Evolutionary conservation across 2,888 invertebrate species (phyloP).

Genomic region (Plemyria rubiginata): DNA sequence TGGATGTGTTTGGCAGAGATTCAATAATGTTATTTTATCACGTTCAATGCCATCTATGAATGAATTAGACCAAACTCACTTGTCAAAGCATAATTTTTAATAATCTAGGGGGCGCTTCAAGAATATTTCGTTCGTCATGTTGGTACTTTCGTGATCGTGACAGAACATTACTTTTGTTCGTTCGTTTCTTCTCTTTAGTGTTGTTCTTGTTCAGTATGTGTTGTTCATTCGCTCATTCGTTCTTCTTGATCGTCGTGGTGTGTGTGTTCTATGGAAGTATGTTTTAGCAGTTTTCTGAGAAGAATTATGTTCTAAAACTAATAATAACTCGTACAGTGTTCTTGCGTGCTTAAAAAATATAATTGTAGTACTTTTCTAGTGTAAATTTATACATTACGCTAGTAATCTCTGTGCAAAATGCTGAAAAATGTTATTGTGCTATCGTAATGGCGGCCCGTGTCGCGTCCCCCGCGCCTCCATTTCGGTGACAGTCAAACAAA

Average conservation of each 20-base stretch:
- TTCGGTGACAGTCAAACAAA: conserved; percentile 85
- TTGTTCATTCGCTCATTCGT: conserved; percentile 30
- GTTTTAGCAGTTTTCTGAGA: conserved; percentile 46
- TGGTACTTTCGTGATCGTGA: conserved; percentile 62
- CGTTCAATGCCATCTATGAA: no score
- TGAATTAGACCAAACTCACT: no score
- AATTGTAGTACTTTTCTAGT: conserved; percentile 31
- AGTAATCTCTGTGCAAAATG: conserved; percentile 60
- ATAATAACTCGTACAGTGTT: conserved; percentile 27
- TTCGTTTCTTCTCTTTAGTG: not conserved
- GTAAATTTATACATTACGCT: conserved; percentile 32
- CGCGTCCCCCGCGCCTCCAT: conserved; percentile 88
- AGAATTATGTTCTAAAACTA: conserved; percentile 4
- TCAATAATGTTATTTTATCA: no score
- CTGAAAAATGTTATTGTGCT: conserved; percentile 83
- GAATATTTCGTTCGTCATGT: conserved; percentile 36
- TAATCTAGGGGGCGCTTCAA: no score
- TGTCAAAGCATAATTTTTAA: no score
- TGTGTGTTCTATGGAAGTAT: conserved; percentile 64
- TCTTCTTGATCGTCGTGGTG: conserved; percentile 57
- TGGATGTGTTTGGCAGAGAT: no score
- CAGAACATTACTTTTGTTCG: conserved; percentile 54
- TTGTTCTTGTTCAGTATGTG: not conserved
- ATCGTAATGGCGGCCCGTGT: conserved; percentile 87
- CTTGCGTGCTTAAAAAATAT: conserved; percentile 24